phyloP scores from a whole-genome alignment of 2,113 vertebrate species.

The Turdus rufiventris region DNA sequence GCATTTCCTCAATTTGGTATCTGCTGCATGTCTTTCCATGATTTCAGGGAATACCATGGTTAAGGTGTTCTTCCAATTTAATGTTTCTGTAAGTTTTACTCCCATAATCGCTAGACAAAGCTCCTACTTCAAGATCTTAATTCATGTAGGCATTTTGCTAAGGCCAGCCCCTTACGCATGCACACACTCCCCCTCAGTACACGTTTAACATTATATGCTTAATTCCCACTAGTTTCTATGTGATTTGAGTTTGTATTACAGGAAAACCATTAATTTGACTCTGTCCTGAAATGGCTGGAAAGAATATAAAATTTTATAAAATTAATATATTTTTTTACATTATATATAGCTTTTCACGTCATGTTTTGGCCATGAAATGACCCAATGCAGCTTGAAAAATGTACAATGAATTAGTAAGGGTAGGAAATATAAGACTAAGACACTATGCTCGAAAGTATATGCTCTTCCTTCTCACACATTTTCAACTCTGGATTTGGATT shows the following conservation, averaged over 20 bases:
- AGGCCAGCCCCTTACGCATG: background rate
- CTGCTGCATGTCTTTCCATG: background rate
- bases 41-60: background rate
- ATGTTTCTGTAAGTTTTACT: background rate
- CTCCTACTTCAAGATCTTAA: background rate
- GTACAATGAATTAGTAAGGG: background rate
- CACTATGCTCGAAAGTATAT: background rate
- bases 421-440: background rate
- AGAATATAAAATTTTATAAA: background rate
- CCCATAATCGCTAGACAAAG: background rate
- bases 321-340: background rate
- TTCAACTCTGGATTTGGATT: background rate
- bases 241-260: background rate
- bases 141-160: background rate
- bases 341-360: background rate
- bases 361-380: background rate
- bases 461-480: background rate
- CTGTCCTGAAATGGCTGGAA: background rate
- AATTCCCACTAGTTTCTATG: background rate
- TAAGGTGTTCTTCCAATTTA: background rate
- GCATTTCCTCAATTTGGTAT: background rate
- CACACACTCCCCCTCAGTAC: background rate
- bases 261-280: background rate
- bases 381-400: background rate
- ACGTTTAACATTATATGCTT: background rate